Conservation (phyloP, 2,797 vertebrate species). For the Parotocinclus haroldoi region DNA sequence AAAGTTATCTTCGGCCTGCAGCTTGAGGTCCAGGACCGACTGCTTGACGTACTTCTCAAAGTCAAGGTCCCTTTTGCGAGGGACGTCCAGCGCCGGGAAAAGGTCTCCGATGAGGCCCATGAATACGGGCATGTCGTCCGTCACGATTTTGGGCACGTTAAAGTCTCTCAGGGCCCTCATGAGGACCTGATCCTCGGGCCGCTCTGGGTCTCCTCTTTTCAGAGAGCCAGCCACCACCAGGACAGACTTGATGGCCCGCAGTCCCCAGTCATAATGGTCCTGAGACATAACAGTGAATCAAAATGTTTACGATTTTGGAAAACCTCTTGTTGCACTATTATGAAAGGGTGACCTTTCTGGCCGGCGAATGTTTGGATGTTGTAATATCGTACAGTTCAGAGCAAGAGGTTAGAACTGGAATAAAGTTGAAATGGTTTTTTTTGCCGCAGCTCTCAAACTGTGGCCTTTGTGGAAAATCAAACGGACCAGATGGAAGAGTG, state of each 20-base stretch:
- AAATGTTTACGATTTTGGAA: background rate
- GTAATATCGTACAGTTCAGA: too few species aligned
- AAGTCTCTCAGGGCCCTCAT: conserved; percentile 94
- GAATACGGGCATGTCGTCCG: conserved; percentile 89
- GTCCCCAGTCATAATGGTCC: conserved; percentile 97
- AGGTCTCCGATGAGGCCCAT: conserved; percentile 90
- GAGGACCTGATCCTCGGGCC: conserved; percentile 90
- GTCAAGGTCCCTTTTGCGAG: conserved; percentile 79
- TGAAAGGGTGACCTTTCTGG: too few species aligned
- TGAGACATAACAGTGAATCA: conserved; percentile 34
- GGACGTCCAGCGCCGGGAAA: conserved; percentile 87
- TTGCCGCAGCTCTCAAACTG: too few species aligned
- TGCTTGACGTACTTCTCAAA: conserved; percentile 84
- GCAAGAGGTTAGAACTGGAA: too few species aligned
- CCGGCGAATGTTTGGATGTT: too few species aligned
- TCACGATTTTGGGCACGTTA: conserved; percentile 92
- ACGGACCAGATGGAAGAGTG: too few species aligned
- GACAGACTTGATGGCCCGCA: conserved; percentile 93
- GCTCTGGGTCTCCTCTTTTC: conserved; percentile 82
- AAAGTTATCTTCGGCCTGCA: conserved; percentile 94
- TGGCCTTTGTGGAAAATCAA: too few species aligned
- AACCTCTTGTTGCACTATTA: too few species aligned
- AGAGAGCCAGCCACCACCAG: conserved; percentile 91
- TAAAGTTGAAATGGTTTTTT: too few species aligned
- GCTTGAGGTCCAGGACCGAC: conserved; percentile 80